A percentile compares a stretch with the other conserved stretches of the same genome.
Conservation (phyloP, 2,113 vertebrate genomes). For the Aythya baeri region DNA sequence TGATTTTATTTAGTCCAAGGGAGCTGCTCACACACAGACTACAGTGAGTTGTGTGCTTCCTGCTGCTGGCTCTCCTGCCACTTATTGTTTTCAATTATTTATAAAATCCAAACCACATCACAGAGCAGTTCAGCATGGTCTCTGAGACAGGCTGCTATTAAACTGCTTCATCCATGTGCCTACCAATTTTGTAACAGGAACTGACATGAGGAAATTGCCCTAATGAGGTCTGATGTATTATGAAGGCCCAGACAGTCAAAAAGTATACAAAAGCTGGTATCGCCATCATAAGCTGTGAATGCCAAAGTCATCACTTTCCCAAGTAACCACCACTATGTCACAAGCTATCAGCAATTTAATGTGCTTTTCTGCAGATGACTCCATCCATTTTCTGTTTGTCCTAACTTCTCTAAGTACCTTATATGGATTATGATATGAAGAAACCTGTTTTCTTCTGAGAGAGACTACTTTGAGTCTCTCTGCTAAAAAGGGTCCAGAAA, state of each 20-base stretch:
- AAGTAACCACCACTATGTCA: neutral
- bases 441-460: neutral
- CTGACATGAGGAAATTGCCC: conserved; percentile 47
- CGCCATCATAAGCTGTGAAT: neutral
- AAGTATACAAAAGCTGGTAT: neutral
- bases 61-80: conserved; percentile 59
- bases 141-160: conserved; percentile 32
- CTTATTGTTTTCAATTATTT: conserved; percentile 71
- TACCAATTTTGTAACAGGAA: conserved; percentile 46
- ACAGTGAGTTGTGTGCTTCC: conserved; percentile 36
- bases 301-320: neutral
- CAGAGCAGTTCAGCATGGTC: conserved; percentile 1
- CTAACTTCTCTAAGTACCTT: neutral
- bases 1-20: conserved; percentile 66
- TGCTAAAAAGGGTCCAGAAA: neutral
- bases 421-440: neutral
- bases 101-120: conserved; percentile 65
- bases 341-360: neutral
- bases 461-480: neutral
- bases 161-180: neutral
- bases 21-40: conserved; percentile 64
- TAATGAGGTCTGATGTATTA: conserved; percentile 13
- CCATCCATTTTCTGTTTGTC: neutral
- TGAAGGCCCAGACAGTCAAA: neutral
- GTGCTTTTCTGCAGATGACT: neutral